These are phyloP conservation scores for Nesidiocoris tenuis DNA, from an alignment of 2,888 invertebrate genomes.

Conservation along the genomic window DNA sequence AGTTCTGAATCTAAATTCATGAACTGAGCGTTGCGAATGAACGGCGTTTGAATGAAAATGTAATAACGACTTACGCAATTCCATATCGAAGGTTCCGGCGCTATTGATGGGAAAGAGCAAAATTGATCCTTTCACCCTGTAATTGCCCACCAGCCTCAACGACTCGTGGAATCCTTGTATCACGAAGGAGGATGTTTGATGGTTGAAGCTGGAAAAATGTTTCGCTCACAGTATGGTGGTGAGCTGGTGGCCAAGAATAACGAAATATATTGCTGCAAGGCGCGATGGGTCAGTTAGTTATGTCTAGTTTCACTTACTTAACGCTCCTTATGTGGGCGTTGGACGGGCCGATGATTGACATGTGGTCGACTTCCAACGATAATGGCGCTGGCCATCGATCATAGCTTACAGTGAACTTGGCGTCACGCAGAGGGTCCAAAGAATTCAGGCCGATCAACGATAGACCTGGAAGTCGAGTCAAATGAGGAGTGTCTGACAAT, in stretches of 20 bases:
- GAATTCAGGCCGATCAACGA: slow-evolving; percentile 26
- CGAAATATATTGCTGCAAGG: too few species aligned
- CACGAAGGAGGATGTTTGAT: slow-evolving; percentile 1
- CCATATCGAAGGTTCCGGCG: slow-evolving; percentile 39
- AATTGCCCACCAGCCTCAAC: slow-evolving; percentile 30
- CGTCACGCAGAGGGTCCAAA: slow-evolving; percentile 35
- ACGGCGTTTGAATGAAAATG: neutral
- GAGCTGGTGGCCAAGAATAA: too few species aligned
- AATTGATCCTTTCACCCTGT: slow-evolving; percentile 33
- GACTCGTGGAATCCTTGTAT: slow-evolving; percentile 38
- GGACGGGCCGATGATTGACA: slow-evolving; percentile 29
- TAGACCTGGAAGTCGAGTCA: slow-evolving; percentile 19
- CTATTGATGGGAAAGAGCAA: slow-evolving; percentile 37
- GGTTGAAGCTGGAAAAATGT: slow-evolving; percentile 23
- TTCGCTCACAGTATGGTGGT: neutral
- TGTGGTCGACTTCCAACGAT: slow-evolving; percentile 15
- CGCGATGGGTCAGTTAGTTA: too few species aligned
- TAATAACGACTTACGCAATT: slow-evolving; percentile 10
- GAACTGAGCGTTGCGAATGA: neutral
- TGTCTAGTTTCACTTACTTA: too few species aligned
- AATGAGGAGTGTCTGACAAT: too few species aligned
- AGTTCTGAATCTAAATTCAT: too few species aligned
- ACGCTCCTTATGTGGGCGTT: slow-evolving; percentile 27
- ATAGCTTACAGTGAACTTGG: slow-evolving; percentile 23
- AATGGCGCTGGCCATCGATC: slow-evolving; percentile 32